These are phyloP conservation scores for Phortica magna DNA, from an alignment of 2,888 invertebrate species.

Conservation along the genomic window DNA sequence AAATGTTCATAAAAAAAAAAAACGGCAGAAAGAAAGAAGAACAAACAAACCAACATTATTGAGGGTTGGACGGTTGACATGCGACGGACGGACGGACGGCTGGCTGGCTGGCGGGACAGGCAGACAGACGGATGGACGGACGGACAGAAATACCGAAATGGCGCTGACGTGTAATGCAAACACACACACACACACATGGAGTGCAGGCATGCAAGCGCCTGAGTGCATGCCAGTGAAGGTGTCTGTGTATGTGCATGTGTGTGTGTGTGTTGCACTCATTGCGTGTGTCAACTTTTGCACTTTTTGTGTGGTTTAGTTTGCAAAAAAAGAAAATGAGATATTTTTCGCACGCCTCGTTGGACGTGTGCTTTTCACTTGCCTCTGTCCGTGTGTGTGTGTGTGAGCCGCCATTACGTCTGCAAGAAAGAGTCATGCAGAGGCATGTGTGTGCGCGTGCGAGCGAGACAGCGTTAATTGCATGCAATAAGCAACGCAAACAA, in stretches of 20 bases:
- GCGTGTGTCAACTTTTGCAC: conserved; percentile 70
- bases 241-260: conserved; percentile 50
- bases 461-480: neutral
- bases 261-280: conserved; percentile 49
- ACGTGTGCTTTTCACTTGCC: neutral
- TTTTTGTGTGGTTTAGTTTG: conserved; percentile 54
- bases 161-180: conserved; percentile 23
- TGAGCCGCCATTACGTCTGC: conserved; percentile 3
- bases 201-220: neutral
- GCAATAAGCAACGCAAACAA: neutral
- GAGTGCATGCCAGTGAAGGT: conserved; percentile 17
- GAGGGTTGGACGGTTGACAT: neutral
- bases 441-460: neutral
- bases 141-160: no score
- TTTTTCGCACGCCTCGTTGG: conserved; percentile 34
- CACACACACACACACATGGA: conserved; percentile 27
- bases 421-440: conserved; percentile 21
- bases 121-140: no score
- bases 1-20: conserved; percentile 31
- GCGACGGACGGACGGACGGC: neutral
- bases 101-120: no score
- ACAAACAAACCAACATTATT: neutral
- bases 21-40: neutral
- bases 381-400: neutral
- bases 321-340: conserved; percentile 39